Base-by-base conservation (phyloP, 35 echinoderm and acorn worm genomes). In the Patiria miniata region DNA sequence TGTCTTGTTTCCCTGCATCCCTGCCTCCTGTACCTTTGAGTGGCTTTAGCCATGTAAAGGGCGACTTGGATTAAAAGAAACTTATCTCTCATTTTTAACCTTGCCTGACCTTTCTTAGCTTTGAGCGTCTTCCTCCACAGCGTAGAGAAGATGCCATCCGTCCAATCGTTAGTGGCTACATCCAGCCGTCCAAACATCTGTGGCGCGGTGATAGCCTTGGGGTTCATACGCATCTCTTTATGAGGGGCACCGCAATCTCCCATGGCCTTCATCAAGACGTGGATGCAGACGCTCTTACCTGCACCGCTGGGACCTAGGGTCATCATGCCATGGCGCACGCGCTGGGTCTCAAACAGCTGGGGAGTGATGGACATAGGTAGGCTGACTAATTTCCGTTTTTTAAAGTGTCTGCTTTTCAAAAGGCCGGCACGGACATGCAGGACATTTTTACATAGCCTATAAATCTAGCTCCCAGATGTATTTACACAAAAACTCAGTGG, bases 271-370 rank as follows among this genome's bases (percentile, higher is more conserved):
- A 97, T 97, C 52, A 97, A 39, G 42, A 97, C 83, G 88, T 97
- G 61, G 68, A 97, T 97, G 78, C 95, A 97, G 88, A 88, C 84
- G 1, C 83, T 91, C 91, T 93, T 97, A 36, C 95, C 95, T 15
- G 95, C 95, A 52, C 95, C 95, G 76, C 91, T 93, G 18, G 95
- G 95, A 16, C 95, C 91, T 21, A 93, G 77, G 1, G 91, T 86
- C 95, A 97, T 97, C 95, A 97, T 97, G 38, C 95, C 95, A 86
- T 97, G 95, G 47, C 95, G 91, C 37, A 93, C 95, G 32, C 95
- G 82, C 57, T 97, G 95, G 53, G 95, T 97, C 83, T 97, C 95
- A 90, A 83, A 97, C 7, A 97, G 52, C 95, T 97, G 83, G 4
- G 42, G 42, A 47, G 12, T 47, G 42, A 47, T 12, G 42, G 12